These are phyloP conservation scores for Sitobion miscanthi DNA, from an alignment of 1,140 invertebrate species.

Conservation along the genomic window DNA sequence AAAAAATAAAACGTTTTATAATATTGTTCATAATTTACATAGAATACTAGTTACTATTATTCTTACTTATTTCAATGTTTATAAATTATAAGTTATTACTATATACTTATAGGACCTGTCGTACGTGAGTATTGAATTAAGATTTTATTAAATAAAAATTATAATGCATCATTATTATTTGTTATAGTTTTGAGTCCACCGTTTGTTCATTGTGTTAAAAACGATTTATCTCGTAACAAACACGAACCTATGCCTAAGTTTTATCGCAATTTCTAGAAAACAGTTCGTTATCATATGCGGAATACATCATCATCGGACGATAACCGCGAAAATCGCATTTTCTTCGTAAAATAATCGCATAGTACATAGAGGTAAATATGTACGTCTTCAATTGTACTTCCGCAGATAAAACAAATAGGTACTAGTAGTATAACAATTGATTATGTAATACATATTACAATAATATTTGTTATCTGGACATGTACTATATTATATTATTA, in stretches of 20 bases:
- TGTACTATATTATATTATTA: neutral
- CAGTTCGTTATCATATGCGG: neutral
- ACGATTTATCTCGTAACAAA: neutral
- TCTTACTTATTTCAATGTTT: neutral
- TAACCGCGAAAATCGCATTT: neutral
- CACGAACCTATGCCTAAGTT: neutral
- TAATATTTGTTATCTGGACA: constrained; percentile 3
- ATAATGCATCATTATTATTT: neutral
- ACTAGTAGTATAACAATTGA: neutral
- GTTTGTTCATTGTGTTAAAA: neutral
- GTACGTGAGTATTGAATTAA: neutral
- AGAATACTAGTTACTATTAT: neutral
- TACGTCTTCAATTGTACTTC: neutral
- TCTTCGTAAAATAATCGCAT: neutral
- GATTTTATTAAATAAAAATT: neutral
- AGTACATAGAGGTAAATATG: neutral
- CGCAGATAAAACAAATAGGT: neutral
- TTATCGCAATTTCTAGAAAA: constrained; percentile 5
- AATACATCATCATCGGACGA: neutral
- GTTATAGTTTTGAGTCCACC: neutral
- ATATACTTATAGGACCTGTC: neutral
- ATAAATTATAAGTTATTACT: neutral
- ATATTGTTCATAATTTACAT: too few relatives aligned
- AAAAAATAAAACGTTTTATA: neutral
- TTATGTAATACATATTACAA: neutral